Evolutionary conservation across 2,797 vertebrate genomes (phyloP), one percentile per base, ranked within the genome.

Genomic region (Cheirogaleus major): DNA sequence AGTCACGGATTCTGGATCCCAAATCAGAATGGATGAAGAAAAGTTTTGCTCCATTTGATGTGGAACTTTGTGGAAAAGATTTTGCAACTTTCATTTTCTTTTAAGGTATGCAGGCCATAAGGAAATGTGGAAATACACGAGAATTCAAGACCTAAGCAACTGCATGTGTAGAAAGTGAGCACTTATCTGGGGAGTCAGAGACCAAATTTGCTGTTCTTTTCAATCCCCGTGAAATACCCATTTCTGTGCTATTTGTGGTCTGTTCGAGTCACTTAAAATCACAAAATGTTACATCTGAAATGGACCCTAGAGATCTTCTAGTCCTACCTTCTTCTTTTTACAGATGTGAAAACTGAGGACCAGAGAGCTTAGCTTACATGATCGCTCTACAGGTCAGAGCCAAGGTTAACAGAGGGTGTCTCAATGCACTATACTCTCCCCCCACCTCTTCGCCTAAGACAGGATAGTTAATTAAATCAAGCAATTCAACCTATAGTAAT

Each of bases 201-300:
- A 69, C 10, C 23, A 72, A 41, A 86, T 8, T 27, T 70, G 32
- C 59, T 35, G 6, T 48, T 86, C 35, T 82, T 65, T 72, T 82
- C 57, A 81, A 78, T 88, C 50, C 9, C 35, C 61, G 6, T 67
- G n/a, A 79, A 52, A 69, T 82, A 69, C 2, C 15, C 7, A 2
- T 48, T 72, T 92, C 41, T 79, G 50, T 61, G 23, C 55, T 69
- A 85, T 73, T 90, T 67, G 35, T 67, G 9, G 15, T 61, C 73
- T 73, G n/a, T 88, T 89, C 23, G 59, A 65, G 17, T 76, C 57
- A 91, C 27, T 84, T 96, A 92, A 81, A 90, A 82, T 85, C 10
- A 57, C 32, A 80, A 91, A 88, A 59, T n/a, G 25, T 59, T 48
- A 27, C 18, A 78, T 32, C 65, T 70, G 32, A 95, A 96, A 81